phyloP scores from a whole-genome alignment of 2,888 invertebrate species.

The Caenorhabditis sulstoni region DNA sequence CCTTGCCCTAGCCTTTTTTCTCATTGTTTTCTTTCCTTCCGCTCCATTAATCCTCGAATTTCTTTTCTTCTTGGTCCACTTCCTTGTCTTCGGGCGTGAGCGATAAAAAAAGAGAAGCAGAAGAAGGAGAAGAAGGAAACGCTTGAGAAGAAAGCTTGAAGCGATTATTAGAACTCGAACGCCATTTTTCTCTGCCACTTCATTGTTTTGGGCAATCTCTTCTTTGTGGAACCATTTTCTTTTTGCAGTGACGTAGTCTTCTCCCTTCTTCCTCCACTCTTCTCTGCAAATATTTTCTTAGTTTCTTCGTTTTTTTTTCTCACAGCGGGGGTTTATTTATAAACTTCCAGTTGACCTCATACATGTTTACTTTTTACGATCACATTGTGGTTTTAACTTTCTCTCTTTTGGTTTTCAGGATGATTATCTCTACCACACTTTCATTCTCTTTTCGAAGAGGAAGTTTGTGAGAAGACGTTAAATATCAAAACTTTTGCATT shows the following conservation, averaged over 20 bases:
- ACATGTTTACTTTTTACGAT: conserved; percentile 41
- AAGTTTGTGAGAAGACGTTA: conserved; percentile 16
- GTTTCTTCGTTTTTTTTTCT: conserved; percentile 15
- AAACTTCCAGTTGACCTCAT: conserved; percentile 46
- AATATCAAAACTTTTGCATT: conserved; percentile 41
- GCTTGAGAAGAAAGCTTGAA: neutral
- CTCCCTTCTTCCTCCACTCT: conserved; percentile 16
- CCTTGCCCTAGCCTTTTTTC: conserved; percentile 5
- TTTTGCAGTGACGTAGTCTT: conserved; percentile 33
- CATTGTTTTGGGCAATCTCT: conserved; percentile 39
- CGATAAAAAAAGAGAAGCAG: conserved; percentile 13
- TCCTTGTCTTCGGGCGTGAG: conserved; percentile 27
- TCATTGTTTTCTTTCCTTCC: conserved; percentile 21
- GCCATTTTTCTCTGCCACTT: conserved; percentile 7
- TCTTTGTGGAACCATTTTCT: conserved; percentile 25
- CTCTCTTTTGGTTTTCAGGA: neutral
- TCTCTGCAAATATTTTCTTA: conserved; percentile 27
- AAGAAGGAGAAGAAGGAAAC: neutral
- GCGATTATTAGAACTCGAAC: neutral
- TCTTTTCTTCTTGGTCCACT: conserved; percentile 28
- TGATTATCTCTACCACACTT: too few species aligned
- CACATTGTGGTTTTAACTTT: conserved; percentile 33
- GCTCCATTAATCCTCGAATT: conserved; percentile 51
- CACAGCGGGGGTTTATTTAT: conserved; percentile 42
- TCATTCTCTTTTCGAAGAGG: neutral